Conservation (phyloP, 2,113 vertebrate species). For the Condylura cristata region DNA sequence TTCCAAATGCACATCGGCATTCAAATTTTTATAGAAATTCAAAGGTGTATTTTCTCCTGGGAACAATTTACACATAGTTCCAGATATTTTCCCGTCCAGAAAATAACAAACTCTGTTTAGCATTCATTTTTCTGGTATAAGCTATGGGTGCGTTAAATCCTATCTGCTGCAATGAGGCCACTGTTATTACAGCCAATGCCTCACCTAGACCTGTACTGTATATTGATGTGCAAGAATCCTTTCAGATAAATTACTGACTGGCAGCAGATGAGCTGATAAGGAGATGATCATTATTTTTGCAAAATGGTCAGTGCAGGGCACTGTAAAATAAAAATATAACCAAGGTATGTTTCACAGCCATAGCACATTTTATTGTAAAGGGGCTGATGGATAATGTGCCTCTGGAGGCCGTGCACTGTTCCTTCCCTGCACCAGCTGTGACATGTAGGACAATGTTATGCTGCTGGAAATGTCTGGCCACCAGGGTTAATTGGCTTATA, state of each 20-base stretch:
- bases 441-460: neutral
- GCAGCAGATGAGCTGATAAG: conserved; percentile 60
- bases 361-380: conserved; percentile 28
- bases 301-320: conserved; percentile 47
- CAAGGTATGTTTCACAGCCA: neutral
- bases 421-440: neutral
- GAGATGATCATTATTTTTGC: conserved; percentile 58
- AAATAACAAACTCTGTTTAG: neutral
- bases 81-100: conserved; percentile 25
- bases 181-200: neutral
- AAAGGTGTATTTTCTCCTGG: conserved; percentile 48
- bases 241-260: conserved; percentile 50
- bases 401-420: neutral
- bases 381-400: neutral
- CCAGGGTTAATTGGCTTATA: conserved; percentile 62
- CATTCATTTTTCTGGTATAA: neutral
- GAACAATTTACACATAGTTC: conserved; percentile 3
- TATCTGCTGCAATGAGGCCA: neutral
- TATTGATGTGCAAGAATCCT: neutral
- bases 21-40: conserved; percentile 47
- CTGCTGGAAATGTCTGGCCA: neutral
- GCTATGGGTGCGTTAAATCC: conserved; percentile 1
- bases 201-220: neutral
- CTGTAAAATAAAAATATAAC: conserved; percentile 62
- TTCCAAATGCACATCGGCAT: neutral